Base-by-base conservation (phyloP, 2,113 vertebrate genomes). In the Cochlearius cochlearius region DNA sequence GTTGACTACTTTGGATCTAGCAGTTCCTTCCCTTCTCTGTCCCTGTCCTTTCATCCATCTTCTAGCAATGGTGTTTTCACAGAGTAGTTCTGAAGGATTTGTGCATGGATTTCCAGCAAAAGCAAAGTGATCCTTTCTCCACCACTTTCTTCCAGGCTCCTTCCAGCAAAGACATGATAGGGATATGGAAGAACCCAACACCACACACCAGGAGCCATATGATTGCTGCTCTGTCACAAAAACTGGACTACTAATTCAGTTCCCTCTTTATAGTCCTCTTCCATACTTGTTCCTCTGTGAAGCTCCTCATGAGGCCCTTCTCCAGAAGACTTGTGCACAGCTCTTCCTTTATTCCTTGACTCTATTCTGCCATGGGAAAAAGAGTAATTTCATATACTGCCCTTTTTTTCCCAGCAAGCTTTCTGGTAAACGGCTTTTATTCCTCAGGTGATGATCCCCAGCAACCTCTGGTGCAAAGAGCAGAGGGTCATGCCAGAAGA, bases 321-420 rank as follows among this genome's bases (percentile, higher is more conserved):
- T 49, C 34, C 56, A 53, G 38, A 69, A 92, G n/a, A 34, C 22
- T 27, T 66, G 3, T 21, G 71, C 36, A 15, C 5, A 50, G 8
- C 10, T 45, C 12, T 69, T 77, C 21, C 9, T 60, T n/a, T 50
- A 47, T 59, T 72, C 52, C 10, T 76, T 32, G 8, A 41, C 15
- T 55, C 4, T 49, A 5, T 5, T 78, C 50, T 82, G 6, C 9
- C 3, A n/a, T 7, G 6, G 3, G 36, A 27, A 8, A 56, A 56
- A 34, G 1, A 17, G 7, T 10, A 9, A 63, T 72, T 59, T 59
- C 10, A 11, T 1, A 5, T 20, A 23, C 5, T 26, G 13, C 3
- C 20, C 1, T 49, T 38, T 38, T 52, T 53, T 38, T 15, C 27
- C 21, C 39, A 72, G 29, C 2, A 80, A 56, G 21, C 3, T 55